Percentiles rank a stretch among this genome's conserved stretches.
These are phyloP conservation scores for Drosophila merina DNA, from an alignment of 2,888 invertebrate genomes.

Conservation along the genomic window DNA sequence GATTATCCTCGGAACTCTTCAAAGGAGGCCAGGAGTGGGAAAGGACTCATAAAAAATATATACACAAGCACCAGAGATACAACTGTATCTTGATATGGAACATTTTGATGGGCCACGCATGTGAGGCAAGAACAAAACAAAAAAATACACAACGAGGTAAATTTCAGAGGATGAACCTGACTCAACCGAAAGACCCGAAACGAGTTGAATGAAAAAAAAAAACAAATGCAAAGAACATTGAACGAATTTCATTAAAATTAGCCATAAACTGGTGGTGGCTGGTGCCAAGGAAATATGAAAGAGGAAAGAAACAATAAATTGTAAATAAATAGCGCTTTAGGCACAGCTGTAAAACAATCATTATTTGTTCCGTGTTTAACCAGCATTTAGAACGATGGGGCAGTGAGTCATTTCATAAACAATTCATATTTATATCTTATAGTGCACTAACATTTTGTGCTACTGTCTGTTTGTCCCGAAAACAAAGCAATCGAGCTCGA, in stretches of 20 bases:
- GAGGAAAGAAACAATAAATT: not conserved
- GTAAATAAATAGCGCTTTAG: not conserved
- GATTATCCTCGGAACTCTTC: conserved; percentile 61
- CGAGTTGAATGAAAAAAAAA: conserved; percentile 14
- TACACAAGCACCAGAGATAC: conserved; percentile 66
- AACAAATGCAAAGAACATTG: conserved; percentile 18
- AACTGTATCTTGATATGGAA: conserved; percentile 71
- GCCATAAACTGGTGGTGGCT: not conserved
- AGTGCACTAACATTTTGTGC: conserved; percentile 54
- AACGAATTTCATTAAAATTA: conserved; percentile 41
- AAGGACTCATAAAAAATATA: conserved; percentile 73
- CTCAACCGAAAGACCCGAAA: conserved; percentile 11
- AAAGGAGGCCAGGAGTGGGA: conserved; percentile 9
- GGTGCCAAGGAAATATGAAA: conserved; percentile 7
- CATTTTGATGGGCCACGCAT: conserved; percentile 36
- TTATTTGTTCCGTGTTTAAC: not conserved
- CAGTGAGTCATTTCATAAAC: conserved; percentile 10
- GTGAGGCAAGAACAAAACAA: conserved; percentile 17
- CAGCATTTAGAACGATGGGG: not conserved
- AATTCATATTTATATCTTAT: not conserved
- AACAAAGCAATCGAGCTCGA: conserved; percentile 38
- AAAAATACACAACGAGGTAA: conserved; percentile 12
- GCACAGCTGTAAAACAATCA: not conserved
- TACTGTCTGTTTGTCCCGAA: conserved; percentile 27
- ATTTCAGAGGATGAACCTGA: conserved; percentile 19